Conservation (phyloP, 1,140 invertebrate species). For the Zaprionus ghesquierei region DNA sequence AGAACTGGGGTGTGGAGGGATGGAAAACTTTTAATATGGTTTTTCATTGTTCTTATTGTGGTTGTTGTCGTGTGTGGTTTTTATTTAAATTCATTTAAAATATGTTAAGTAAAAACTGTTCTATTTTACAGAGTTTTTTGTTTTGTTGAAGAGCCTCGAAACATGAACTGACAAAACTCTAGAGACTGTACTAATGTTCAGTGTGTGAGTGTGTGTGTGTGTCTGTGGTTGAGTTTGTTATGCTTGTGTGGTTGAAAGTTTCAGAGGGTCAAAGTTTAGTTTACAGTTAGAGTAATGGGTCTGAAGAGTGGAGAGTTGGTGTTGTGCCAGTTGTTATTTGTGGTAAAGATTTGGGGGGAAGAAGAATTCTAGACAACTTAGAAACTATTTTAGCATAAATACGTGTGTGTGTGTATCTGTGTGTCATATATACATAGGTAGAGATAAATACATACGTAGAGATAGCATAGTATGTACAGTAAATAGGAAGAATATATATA, state of each 20-base stretch:
- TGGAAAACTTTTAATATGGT: background rate
- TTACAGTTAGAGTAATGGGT: background rate
- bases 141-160: slow-evolving; percentile 29
- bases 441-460: slow-evolving; percentile 39
- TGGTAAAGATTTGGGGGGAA: slow-evolving; percentile 11
- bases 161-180: slow-evolving; percentile 49
- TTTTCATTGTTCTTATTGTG: slow-evolving; percentile 1
- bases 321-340: slow-evolving; percentile 19
- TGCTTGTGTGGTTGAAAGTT: slow-evolving; percentile 35
- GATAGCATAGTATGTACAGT: slow-evolving; percentile 18
- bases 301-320: slow-evolving; percentile 3
- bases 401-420: background rate
- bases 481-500: background rate
- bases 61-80: slow-evolving; percentile 9
- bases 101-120: slow-evolving; percentile 45
- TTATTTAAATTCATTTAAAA: slow-evolving; percentile 16
- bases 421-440: slow-evolving; percentile 47
- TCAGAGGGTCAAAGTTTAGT: slow-evolving; percentile 37
- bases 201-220: slow-evolving; percentile 14
- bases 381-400: slow-evolving; percentile 53
- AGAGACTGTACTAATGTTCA: slow-evolving; percentile 43
- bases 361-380: slow-evolving; percentile 61
- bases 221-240: slow-evolving; percentile 8
- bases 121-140: slow-evolving; percentile 46
- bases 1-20: slow-evolving; percentile 2